These are phyloP conservation scores for Sparus aurata DNA, from an alignment of 2,797 vertebrate genomes.

Conservation along the genomic window DNA sequence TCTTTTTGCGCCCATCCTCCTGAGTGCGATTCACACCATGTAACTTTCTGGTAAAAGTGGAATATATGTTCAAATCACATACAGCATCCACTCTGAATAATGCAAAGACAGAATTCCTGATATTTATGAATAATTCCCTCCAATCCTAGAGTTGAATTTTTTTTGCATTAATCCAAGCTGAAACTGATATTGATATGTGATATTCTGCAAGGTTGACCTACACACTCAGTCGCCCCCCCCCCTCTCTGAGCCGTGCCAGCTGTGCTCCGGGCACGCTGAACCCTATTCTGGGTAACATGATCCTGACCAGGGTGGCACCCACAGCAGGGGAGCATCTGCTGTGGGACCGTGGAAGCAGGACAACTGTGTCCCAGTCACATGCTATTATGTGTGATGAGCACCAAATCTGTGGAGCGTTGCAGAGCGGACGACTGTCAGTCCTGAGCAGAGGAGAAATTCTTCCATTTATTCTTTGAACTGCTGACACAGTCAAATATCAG, in stretches of 20 bases:
- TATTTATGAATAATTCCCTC: constrained; percentile 34
- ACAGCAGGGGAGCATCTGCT: constrained; percentile 81
- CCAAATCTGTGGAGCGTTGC: constrained; percentile 20
- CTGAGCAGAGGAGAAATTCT: constrained; percentile 11
- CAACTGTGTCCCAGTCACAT: constrained; percentile 77
- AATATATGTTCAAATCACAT: constrained; percentile 19
- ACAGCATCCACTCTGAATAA: constrained; percentile 39
- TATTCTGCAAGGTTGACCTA: constrained; percentile 37
- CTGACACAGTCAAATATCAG: constrained; percentile 61
- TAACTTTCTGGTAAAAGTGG: constrained; percentile 22
- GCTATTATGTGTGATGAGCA: constrained; percentile 69
- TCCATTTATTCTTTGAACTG: constrained; percentile 40
- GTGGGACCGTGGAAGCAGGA: constrained; percentile 67
- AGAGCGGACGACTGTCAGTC: constrained; percentile 23
- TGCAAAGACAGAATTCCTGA: constrained; percentile 11
- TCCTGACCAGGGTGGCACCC: constrained; percentile 64
- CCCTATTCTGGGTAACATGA: constrained; percentile 73
- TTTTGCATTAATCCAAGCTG: constrained; percentile 24
- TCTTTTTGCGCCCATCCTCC: background rate
- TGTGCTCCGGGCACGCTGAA: constrained; percentile 68
- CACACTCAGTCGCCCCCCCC: constrained; percentile 15
- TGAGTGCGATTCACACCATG: constrained; percentile 11
- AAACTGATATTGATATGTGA: constrained; percentile 54
- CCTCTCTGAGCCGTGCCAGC: constrained; percentile 65
- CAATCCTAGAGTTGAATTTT: background rate